Conservation (phyloP, 2,888 invertebrate genomes). For the Arctia plantaginis region DNA sequence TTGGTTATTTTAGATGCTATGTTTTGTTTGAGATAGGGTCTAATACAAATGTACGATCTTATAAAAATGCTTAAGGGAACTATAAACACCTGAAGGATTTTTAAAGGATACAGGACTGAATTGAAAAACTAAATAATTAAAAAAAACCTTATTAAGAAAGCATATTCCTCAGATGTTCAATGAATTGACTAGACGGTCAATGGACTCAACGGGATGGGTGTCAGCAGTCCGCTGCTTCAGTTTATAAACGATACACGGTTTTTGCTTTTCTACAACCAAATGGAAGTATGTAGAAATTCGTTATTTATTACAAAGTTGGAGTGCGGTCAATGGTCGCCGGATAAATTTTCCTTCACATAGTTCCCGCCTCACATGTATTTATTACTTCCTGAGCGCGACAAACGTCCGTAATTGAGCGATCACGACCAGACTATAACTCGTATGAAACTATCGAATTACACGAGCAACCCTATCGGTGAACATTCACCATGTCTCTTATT, state of each 20-base stretch:
- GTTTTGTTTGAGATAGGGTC: neutral
- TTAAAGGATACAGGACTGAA: too few species aligned
- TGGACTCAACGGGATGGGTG: neutral
- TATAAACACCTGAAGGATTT: too few species aligned
- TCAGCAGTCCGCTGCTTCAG: neutral
- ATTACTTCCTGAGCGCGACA: slow-evolving; percentile 78
- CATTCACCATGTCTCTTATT: slow-evolving; percentile 57
- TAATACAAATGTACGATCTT: neutral
- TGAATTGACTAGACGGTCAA: neutral
- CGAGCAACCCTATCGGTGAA: slow-evolving; percentile 68
- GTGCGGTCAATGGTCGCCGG: slow-evolving; percentile 35
- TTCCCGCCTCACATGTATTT: slow-evolving; percentile 67
- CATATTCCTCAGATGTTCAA: too few species aligned
- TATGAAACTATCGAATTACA: slow-evolving; percentile 78
- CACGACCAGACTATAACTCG: slow-evolving; percentile 74
- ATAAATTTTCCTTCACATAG: slow-evolving; percentile 45
- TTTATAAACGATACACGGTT: neutral
- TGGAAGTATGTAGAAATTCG: slow-evolving; percentile 19
- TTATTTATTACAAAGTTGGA: slow-evolving; percentile 42
- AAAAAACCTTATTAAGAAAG: too few species aligned
- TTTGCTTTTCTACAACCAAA: neutral
- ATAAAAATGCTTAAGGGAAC: too few species aligned
- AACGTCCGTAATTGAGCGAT: slow-evolving; percentile 83
- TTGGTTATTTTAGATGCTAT: neutral
- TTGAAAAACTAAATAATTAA: too few species aligned